Evolutionary conservation across 1,140 invertebrate genomes (phyloP).

Genomic region (Orius laevigatus): DNA sequence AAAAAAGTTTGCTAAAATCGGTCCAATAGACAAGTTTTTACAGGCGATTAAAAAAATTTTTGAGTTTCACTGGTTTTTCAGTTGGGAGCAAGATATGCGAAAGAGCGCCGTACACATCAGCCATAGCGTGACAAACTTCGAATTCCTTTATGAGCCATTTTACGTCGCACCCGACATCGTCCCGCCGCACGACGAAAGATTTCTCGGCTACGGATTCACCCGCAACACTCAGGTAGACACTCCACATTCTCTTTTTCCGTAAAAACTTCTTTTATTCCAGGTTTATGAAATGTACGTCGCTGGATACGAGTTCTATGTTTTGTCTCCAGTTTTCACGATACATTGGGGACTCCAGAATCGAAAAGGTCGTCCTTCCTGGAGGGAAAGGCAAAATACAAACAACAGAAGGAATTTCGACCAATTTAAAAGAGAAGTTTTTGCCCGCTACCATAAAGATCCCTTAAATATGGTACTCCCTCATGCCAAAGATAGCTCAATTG

Average conservation of each 20-base stretch:
- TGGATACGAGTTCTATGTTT: constrained; percentile 74
- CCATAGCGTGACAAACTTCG: constrained; percentile 69
- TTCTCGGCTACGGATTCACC: constrained; percentile 88
- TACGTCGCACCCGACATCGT: constrained; percentile 69
- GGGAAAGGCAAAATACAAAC: constrained; percentile 66
- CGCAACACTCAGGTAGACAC: constrained; percentile 76
- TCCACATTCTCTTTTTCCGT: background rate
- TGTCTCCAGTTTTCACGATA: constrained; percentile 77
- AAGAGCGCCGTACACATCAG: constrained; percentile 46
- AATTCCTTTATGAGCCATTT: constrained; percentile 85
- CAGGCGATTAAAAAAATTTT: too few relatives aligned
- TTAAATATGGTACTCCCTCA: constrained; percentile 35
- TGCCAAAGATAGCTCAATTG: constrained; percentile 16
- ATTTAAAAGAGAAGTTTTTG: constrained; percentile 70
- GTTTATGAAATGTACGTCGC: constrained; percentile 87
- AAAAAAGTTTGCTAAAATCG: too few relatives aligned
- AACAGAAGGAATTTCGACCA: constrained; percentile 66
- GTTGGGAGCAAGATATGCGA: constrained; percentile 32
- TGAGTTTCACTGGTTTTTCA: constrained; percentile 24
- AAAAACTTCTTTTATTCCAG: constrained; percentile 31
- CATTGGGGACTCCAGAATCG: constrained; percentile 76
- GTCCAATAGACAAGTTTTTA: too few relatives aligned
- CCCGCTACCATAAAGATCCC: constrained; percentile 53
- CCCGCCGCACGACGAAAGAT: constrained; percentile 77
- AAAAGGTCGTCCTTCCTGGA: constrained; percentile 57